A percentile compares a stretch with the other conserved stretches of the same genome.
These are phyloP conservation scores for Neolamprologus brichardi DNA, from an alignment of 2,113 vertebrate genomes.

Conservation along the genomic window DNA sequence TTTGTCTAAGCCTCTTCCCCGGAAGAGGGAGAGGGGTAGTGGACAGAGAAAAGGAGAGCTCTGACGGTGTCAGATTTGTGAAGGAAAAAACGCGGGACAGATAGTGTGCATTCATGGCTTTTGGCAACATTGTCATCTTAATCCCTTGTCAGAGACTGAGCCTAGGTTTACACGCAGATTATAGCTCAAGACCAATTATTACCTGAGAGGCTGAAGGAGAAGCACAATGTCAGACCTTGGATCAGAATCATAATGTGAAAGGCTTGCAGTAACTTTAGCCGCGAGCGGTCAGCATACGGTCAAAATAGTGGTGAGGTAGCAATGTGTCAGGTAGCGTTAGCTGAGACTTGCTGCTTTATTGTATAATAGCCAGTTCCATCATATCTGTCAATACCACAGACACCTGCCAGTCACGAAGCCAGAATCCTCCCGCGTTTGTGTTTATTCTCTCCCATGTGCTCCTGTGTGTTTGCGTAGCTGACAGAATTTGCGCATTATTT, in stretches of 20 bases:
- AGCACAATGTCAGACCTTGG: constrained; percentile 42
- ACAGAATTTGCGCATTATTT: background rate
- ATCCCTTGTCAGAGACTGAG: constrained; percentile 42
- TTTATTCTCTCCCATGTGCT: background rate
- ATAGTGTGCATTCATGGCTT: background rate
- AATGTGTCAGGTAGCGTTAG: constrained; percentile 19
- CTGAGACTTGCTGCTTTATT: background rate
- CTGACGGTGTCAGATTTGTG: background rate
- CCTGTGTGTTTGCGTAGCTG: background rate
- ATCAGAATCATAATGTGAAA: constrained; percentile 45
- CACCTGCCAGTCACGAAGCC: constrained; percentile 38
- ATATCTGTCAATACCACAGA: constrained; percentile 20
- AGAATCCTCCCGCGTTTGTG: background rate
- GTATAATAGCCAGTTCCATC: constrained; percentile 7
- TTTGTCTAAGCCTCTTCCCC: background rate
- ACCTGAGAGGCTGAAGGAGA: constrained; percentile 52
- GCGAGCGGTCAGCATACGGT: constrained; percentile 33
- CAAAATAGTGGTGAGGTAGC: constrained; percentile 13
- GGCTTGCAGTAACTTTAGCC: constrained; percentile 31
- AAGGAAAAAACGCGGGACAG: background rate
- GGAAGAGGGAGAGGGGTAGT: background rate
- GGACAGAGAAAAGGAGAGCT: background rate
- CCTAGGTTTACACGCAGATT: constrained; percentile 59
- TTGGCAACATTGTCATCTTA: constrained; percentile 34
- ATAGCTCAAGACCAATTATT: constrained; percentile 55